These are phyloP conservation scores for Caenorhabditis sp. DNA, from an alignment of 2,888 invertebrate genomes.

Conservation along the genomic window DNA sequence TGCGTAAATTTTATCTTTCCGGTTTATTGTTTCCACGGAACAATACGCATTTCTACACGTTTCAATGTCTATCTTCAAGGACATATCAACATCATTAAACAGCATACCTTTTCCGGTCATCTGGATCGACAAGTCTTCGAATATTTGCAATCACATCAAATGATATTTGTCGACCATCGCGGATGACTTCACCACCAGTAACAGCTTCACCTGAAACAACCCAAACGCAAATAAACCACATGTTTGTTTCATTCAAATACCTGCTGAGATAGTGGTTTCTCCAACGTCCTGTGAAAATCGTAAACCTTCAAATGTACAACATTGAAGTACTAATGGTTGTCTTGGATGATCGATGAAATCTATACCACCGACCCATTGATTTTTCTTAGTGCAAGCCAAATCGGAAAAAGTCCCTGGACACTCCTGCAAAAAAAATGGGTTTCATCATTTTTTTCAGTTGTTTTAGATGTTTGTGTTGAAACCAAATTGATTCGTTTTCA, in stretches of 20 bases:
- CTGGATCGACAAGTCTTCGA: slow-evolving; percentile 60
- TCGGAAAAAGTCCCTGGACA: slow-evolving; percentile 63
- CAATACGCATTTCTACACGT: neutral
- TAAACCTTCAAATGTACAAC: slow-evolving; percentile 68
- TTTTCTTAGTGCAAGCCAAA: slow-evolving; percentile 63
- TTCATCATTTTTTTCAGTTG: neutral
- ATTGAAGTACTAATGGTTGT: slow-evolving; percentile 68
- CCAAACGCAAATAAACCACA: neutral
- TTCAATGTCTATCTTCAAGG: neutral
- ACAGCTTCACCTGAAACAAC: slow-evolving; percentile 62
- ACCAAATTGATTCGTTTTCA: neutral
- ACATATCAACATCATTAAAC: neutral
- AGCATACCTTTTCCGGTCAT: slow-evolving; percentile 46
- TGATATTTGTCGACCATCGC: slow-evolving; percentile 69
- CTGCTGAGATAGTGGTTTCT: slow-evolving; percentile 62
- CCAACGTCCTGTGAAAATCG: slow-evolving; percentile 69
- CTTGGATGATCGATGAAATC: slow-evolving; percentile 68
- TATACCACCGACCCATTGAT: slow-evolving; percentile 70
- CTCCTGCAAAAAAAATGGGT: slow-evolving; percentile 50
- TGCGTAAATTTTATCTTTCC: slow-evolving; percentile 16
- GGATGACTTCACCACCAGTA: slow-evolving; percentile 68
- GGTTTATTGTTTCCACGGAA: neutral
- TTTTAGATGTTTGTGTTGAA: neutral
- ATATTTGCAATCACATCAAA: slow-evolving; percentile 70
- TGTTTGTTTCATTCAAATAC: slow-evolving; percentile 9